These are phyloP conservation scores for Lathronympha strigana DNA, from an alignment of 2,888 invertebrate species.

Conservation along the genomic window DNA sequence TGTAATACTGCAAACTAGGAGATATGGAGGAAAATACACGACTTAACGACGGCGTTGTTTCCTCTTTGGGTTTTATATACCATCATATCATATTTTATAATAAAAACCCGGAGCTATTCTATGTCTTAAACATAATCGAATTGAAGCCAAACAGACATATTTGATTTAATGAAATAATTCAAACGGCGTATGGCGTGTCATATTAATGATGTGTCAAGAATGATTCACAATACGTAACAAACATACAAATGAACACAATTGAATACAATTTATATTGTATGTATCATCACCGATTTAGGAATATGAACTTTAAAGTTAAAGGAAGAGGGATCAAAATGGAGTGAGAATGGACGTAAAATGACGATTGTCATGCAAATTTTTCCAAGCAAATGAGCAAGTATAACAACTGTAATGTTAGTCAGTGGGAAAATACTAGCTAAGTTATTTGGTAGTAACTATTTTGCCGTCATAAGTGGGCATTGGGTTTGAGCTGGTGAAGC, in stretches of 20 bases:
- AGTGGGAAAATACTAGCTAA: slow-evolving; percentile 27
- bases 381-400: slow-evolving; percentile 40
- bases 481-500: too few relatives aligned
- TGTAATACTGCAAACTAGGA: too few relatives aligned
- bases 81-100: too few relatives aligned
- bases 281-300: not conserved
- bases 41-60: too few relatives aligned
- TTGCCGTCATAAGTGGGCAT: too few relatives aligned
- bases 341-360: not conserved
- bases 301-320: not conserved
- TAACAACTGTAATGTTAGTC: slow-evolving; percentile 35
- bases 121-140: not conserved
- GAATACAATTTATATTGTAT: slow-evolving; percentile 25
- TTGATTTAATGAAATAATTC: slow-evolving; percentile 7
- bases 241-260: slow-evolving; percentile 41
- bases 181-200: slow-evolving; percentile 8
- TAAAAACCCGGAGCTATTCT: too few relatives aligned
- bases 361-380: slow-evolving; percentile 44
- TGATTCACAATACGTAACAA: slow-evolving; percentile 37
- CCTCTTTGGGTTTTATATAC: too few relatives aligned
- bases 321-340: slow-evolving; percentile 15
- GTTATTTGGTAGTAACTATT: too few relatives aligned
- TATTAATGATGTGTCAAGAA: slow-evolving; percentile 37
- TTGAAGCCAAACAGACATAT: slow-evolving; percentile 4
- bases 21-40: too few relatives aligned